phyloP scores from a whole-genome alignment of 2,888 invertebrate species.

The Polydrusus tereticollis region DNA sequence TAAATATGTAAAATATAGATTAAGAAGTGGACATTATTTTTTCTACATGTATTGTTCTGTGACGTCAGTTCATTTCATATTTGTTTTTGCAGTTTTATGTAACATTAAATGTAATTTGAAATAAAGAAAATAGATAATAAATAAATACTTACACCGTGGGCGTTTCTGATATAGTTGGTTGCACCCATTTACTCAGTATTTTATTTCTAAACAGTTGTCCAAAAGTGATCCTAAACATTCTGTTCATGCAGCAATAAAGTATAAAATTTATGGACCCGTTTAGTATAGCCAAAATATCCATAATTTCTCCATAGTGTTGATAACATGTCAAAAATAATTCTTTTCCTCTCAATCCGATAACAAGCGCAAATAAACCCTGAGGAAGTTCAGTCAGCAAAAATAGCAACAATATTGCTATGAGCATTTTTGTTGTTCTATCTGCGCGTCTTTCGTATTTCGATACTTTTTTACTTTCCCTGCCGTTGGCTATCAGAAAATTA shows the following conservation, averaged over 20 bases:
- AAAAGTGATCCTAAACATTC: conserved; percentile 89
- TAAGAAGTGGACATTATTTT: no score
- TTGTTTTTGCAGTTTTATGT: no score
- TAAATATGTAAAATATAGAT: no score
- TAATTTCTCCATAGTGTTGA: conserved; percentile 84
- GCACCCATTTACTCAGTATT: conserved; percentile 73
- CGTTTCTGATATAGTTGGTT: conserved; percentile 73
- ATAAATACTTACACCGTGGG: conserved; percentile 74
- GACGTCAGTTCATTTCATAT: no score
- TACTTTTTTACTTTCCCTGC: conserved; percentile 41
- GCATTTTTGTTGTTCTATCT: conserved; percentile 90
- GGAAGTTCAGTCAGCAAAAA: conserved; percentile 93
- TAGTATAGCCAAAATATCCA: conserved; percentile 90
- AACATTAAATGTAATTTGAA: no score
- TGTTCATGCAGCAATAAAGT: conserved; percentile 93
- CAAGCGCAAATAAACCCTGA: conserved; percentile 72
- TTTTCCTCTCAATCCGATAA: conserved; percentile 75
- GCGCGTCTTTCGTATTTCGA: conserved; percentile 80
- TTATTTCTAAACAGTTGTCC: conserved; percentile 78
- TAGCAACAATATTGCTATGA: conserved; percentile 86
- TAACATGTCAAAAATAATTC: conserved; percentile 87
- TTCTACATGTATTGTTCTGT: no score
- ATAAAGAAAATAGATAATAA: no score
- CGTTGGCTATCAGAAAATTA: conserved; percentile 22
- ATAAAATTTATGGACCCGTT: conserved; percentile 96